Evolutionary conservation across 2,888 invertebrate species (phyloP), one percentile per base, ranked within the genome.

Genomic region (Apantesis nais): DNA sequence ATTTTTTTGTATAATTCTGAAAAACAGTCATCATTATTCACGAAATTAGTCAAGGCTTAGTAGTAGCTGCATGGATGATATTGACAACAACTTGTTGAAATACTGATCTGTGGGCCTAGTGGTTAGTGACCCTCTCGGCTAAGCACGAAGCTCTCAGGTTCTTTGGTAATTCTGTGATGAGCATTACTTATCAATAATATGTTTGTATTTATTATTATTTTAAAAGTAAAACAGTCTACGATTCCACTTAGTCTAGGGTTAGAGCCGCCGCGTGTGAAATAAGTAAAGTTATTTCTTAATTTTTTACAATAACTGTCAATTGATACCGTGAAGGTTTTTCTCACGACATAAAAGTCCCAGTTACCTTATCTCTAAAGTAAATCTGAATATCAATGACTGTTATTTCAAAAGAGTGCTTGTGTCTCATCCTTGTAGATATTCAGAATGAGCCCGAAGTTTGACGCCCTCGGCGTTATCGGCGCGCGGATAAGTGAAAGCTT

Each of bases 401-500:
- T 66, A 66, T 66, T 55, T 58, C 66, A 58, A 66, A 66, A 66
- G 58, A 58, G 66, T 58, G 66, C 68, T 63, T 68, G 63, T 68
- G 37, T 52, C 48, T 70, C 61, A 52, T 69, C 64, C 48, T 34
- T 39, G 69, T 73, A 68, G 62, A 71, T 69, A 78, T 67, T 67
- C n/a, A 29, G 55, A 55, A 55, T 62, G 75, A 77, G 78, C 77
- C 78, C 68, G 73, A 73, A 78, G 68, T 72, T 74, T 78, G 75
- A 78, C 80, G 78, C 79, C 77, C 71, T 78, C 72, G 77, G 80
- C 79, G 77, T 74, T 80, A 80, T 85, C 83, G 75, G 77, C 80
- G 74, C 72, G 71, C 71, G 82, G 82, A 84, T 84, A 85, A 82
- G 81, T 84, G 84, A 85, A 82, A 79, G 83, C 83, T 76, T 79